Percentiles rank a stretch among this genome's conserved stretches.
These are phyloP conservation scores for Hycleus cichorii DNA, from an alignment of 1,140 invertebrate genomes.

Conservation along the genomic window DNA sequence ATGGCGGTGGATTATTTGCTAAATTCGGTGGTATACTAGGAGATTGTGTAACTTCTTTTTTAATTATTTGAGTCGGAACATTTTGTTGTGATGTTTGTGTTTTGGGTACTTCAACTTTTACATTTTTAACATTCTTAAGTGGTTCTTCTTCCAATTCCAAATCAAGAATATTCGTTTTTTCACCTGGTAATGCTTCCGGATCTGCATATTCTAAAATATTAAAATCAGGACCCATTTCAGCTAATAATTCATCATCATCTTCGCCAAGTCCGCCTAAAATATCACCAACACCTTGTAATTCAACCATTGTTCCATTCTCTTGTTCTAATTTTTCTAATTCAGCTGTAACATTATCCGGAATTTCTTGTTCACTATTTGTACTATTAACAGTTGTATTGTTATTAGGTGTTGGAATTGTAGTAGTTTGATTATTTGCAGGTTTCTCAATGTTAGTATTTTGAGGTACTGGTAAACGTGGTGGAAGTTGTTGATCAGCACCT, in stretches of 20 bases:
- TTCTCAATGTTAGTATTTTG: slow-evolving; percentile 2
- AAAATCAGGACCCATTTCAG: slow-evolving; percentile 88
- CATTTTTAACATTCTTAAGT: slow-evolving; percentile 45
- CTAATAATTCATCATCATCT: slow-evolving; percentile 83
- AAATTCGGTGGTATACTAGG: background rate
- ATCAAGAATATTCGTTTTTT: slow-evolving; percentile 63
- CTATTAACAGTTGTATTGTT: slow-evolving; percentile 32
- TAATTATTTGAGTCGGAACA: slow-evolving; percentile 2
- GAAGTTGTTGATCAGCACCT: slow-evolving; percentile 3
- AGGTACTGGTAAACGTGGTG: slow-evolving; percentile 3
- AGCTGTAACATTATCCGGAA: slow-evolving; percentile 70
- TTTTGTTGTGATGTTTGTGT: slow-evolving; percentile 8
- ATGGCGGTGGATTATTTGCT: slow-evolving; percentile 17
- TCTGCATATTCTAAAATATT: slow-evolving; percentile 94
- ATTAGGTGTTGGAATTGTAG: slow-evolving; percentile 1
- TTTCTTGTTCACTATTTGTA: slow-evolving; percentile 48
- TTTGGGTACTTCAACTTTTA: slow-evolving; percentile 5
- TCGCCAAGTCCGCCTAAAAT: slow-evolving; percentile 73
- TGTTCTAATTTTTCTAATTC: slow-evolving; percentile 75
- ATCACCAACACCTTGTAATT: slow-evolving; percentile 66
- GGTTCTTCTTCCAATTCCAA: slow-evolving; percentile 67
- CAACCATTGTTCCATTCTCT: slow-evolving; percentile 57
- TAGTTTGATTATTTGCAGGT: background rate
- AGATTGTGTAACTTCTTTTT: slow-evolving; percentile 9
- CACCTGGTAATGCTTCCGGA: slow-evolving; percentile 68